Conservation (phyloP, 2,888 invertebrate species). For the Oscheius sp. region DNA sequence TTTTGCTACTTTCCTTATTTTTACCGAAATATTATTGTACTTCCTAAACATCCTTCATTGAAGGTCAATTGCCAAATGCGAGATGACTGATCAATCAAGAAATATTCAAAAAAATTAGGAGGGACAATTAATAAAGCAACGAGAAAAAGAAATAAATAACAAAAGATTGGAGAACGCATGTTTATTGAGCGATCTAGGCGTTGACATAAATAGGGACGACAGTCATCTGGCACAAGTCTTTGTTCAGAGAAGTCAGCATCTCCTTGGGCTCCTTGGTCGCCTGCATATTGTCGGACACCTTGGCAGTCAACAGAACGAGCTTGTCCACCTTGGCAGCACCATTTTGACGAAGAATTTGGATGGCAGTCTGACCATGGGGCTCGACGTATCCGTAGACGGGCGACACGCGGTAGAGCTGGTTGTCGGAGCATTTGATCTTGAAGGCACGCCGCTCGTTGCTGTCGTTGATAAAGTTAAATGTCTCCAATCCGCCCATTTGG, state of each 20-base stretch:
- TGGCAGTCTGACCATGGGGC: slow-evolving; percentile 37
- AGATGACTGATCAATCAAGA: too few relatives aligned
- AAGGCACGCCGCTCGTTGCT: slow-evolving; percentile 34
- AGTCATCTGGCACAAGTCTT: background rate
- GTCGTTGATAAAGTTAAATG: slow-evolving; percentile 37
- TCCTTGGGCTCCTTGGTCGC: slow-evolving; percentile 40
- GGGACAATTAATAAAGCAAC: too few relatives aligned
- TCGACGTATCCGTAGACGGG: slow-evolving; percentile 53
- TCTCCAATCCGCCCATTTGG: slow-evolving; percentile 25
- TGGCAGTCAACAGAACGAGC: slow-evolving; percentile 45
- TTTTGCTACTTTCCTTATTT: too few relatives aligned
- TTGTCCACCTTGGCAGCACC: slow-evolving; percentile 41
- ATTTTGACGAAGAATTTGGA: slow-evolving; percentile 41
- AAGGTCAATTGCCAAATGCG: too few relatives aligned
- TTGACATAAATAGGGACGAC: slow-evolving; percentile 19
- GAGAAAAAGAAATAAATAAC: too few relatives aligned
- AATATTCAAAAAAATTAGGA: too few relatives aligned
- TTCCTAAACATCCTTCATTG: too few relatives aligned
- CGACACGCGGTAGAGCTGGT: slow-evolving; percentile 42
- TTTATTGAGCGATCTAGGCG: background rate
- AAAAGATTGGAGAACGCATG: background rate
- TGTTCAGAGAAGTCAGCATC: background rate
- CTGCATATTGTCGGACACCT: slow-evolving; percentile 41
- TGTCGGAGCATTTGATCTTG: slow-evolving; percentile 29
- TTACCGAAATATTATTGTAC: too few relatives aligned